Conservation (phyloP, 2,113 vertebrate genomes). For the Varanus salvator region DNA sequence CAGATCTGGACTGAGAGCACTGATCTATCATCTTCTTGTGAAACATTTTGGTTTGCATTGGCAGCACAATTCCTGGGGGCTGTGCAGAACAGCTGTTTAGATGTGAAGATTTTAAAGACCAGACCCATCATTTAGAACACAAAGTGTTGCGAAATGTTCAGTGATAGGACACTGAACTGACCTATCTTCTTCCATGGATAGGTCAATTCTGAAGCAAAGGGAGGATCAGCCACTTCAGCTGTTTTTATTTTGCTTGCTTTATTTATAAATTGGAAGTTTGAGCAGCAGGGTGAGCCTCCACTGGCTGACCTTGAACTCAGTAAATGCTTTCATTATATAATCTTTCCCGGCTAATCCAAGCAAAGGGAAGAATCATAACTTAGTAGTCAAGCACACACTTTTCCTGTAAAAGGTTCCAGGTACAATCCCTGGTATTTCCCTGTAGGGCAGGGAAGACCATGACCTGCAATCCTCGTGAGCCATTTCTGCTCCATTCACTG, state of each 20-base stretch:
- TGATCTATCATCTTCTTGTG: neutral
- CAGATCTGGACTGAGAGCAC: neutral
- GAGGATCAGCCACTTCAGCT: neutral
- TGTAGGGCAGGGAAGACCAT: neutral
- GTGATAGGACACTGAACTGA: neutral
- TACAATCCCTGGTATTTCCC: neutral
- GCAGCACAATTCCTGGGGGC: neutral
- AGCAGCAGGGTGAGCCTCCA: neutral
- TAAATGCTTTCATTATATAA: slow-evolving; percentile 2
- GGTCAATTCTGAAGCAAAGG: neutral
- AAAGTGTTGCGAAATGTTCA: neutral
- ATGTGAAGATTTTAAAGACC: neutral
- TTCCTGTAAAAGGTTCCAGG: neutral
- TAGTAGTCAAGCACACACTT: neutral
- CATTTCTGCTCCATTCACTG: neutral
- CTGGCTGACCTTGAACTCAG: too few relatives aligned
- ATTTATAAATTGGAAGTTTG: neutral
- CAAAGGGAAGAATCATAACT: neutral
- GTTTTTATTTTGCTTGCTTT: neutral
- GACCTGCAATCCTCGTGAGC: neutral
- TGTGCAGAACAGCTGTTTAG: neutral
- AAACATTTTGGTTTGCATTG: neutral
- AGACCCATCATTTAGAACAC: neutral
- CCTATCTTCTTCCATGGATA: neutral
- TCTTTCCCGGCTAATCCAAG: slow-evolving; percentile 23